Conservation (phyloP, 2,113 vertebrate genomes). For the Anhinga rufa region DNA sequence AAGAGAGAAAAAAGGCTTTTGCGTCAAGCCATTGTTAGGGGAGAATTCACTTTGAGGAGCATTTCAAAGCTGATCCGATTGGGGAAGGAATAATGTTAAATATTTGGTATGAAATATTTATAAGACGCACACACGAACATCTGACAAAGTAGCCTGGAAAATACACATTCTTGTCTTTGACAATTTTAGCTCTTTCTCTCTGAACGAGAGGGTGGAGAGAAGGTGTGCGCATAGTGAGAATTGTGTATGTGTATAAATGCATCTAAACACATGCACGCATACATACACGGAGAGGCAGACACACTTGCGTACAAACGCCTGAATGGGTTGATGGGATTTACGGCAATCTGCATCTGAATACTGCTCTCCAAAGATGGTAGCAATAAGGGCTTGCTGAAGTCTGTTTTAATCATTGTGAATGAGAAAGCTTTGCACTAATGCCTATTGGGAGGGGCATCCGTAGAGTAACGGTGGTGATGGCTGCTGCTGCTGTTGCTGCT, state of each 20-base stretch:
- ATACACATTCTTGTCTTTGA: slow-evolving; percentile 57
- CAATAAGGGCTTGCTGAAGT: slow-evolving; percentile 71
- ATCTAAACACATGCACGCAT: neutral
- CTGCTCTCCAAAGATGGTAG: slow-evolving; percentile 68
- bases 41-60: slow-evolving; percentile 76
- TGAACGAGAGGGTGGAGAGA: neutral
- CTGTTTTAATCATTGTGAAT: slow-evolving; percentile 65
- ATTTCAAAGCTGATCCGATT: slow-evolving; percentile 79
- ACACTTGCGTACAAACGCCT: slow-evolving; percentile 51
- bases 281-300: neutral
- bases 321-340: slow-evolving; percentile 82
- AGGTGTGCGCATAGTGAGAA: neutral
- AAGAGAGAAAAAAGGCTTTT: slow-evolving; percentile 71
- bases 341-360: slow-evolving; percentile 93
- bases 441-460: neutral
- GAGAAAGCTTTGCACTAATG: slow-evolving; percentile 27
- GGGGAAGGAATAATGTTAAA: slow-evolving; percentile 78
- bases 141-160: slow-evolving; percentile 71
- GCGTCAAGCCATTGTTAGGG: slow-evolving; percentile 80
- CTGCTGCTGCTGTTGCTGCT: neutral
- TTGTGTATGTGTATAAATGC: slow-evolving; percentile 24
- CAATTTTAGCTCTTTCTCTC: slow-evolving; percentile 24
- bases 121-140: slow-evolving; percentile 66
- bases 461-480: neutral
- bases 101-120: slow-evolving; percentile 87